These are phyloP conservation scores for Podargus strigoides DNA, from an alignment of 2,797 vertebrate genomes.

Conservation along the genomic window DNA sequence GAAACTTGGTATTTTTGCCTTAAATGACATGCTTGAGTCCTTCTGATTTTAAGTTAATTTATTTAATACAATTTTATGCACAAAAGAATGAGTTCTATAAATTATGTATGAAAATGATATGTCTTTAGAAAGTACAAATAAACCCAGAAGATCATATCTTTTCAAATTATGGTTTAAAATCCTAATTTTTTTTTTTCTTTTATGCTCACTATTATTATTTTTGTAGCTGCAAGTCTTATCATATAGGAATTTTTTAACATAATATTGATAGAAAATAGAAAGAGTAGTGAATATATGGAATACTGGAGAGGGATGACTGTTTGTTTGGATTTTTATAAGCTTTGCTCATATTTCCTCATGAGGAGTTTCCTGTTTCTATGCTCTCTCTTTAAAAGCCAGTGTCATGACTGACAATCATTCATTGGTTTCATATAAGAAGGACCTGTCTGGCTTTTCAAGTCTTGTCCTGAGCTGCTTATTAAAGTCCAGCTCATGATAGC, in stretches of 20 bases:
- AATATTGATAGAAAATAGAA: slow-evolving; percentile 35
- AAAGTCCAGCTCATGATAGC: background rate
- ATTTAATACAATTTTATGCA: slow-evolving; percentile 88
- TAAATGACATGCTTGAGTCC: slow-evolving; percentile 90
- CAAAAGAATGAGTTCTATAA: slow-evolving; percentile 82
- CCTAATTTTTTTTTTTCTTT: slow-evolving; percentile 5
- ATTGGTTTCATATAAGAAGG: background rate
- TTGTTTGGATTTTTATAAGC: slow-evolving; percentile 44
- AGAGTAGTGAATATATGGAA: slow-evolving; percentile 31
- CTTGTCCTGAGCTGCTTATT: slow-evolving; percentile 3
- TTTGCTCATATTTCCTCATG: background rate
- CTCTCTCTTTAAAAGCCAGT: background rate
- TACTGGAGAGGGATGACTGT: slow-evolving; percentile 19
- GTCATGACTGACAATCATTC: background rate
- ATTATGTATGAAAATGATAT: slow-evolving; percentile 86
- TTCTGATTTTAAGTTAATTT: slow-evolving; percentile 90
- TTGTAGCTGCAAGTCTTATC: slow-evolving; percentile 57
- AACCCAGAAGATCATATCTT: slow-evolving; percentile 76
- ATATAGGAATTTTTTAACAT: slow-evolving; percentile 21
- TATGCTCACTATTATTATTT: slow-evolving; percentile 42
- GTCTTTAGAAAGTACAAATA: slow-evolving; percentile 85
- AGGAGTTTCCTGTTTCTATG: background rate
- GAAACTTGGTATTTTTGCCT: slow-evolving; percentile 86
- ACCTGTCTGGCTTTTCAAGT: background rate
- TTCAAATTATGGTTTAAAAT: slow-evolving; percentile 66